A percentile compares a stretch with the other conserved stretches of the same genome.
These are phyloP conservation scores for Mastacembelus armatus DNA, from an alignment of 2,797 vertebrate genomes.

Conservation along the genomic window DNA sequence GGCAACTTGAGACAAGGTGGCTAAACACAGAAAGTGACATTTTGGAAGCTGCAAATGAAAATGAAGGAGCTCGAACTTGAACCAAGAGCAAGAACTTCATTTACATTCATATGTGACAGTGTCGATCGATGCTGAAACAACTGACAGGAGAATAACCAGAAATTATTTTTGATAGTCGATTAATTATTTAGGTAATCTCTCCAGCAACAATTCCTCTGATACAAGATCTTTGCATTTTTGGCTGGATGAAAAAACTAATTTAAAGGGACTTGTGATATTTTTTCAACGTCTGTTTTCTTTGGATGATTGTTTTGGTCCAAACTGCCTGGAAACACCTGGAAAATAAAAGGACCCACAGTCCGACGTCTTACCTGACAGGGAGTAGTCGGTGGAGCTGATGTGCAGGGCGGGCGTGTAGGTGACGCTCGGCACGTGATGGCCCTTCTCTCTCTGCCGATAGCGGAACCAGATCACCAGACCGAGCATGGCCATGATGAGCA, in stretches of 20 bases:
- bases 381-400: conserved; percentile 93
- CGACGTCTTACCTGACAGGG: conserved; percentile 90
- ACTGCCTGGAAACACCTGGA: neutral
- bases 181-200: neutral
- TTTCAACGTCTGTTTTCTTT: neutral
- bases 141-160: neutral
- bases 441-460: conserved; percentile 92
- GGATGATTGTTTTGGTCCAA: too few relatives aligned
- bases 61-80: neutral
- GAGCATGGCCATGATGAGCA: conserved; percentile 93
- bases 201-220: too few relatives aligned
- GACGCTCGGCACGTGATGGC: conserved; percentile 92
- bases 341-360: rapidly evolving
- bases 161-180: neutral
- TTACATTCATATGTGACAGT: neutral
- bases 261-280: neutral
- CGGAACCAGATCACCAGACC: conserved; percentile 94
- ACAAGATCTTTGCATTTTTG: too few relatives aligned
- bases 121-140: neutral
- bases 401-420: conserved; percentile 95
- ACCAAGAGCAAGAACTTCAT: neutral
- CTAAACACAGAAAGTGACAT: neutral
- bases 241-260: too few relatives aligned
- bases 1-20: neutral
- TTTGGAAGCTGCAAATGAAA: neutral